These are phyloP conservation scores for Eupithecia insigniata DNA, from an alignment of 2,888 invertebrate genomes.

Conservation along the genomic window DNA sequence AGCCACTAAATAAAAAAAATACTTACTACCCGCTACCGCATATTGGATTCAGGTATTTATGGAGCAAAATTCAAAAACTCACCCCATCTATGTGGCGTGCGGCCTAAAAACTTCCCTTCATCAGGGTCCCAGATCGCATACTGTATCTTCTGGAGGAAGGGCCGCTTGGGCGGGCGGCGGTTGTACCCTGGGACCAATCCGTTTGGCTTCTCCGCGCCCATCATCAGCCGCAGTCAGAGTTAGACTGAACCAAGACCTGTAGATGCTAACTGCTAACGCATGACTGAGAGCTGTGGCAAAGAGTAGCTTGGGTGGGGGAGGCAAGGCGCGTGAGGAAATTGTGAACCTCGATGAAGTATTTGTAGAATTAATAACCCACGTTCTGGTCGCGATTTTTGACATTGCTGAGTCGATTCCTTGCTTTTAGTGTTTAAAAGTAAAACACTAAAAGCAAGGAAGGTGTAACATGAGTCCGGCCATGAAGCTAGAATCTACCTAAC, in stretches of 20 bases:
- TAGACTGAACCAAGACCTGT: constrained; percentile 12
- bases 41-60: neutral
- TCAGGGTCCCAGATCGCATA: constrained; percentile 85
- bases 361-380: neutral
- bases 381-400: neutral
- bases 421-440: no score
- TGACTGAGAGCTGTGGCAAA: constrained; percentile 10
- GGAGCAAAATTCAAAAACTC: constrained; percentile 57
- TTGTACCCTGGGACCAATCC: constrained; percentile 67
- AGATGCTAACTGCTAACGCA: constrained; percentile 3
- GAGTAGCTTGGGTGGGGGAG: constrained; percentile 9
- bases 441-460: no score
- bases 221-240: constrained; percentile 48
- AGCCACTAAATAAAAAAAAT: neutral
- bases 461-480: neutral
- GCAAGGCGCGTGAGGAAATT: neutral
- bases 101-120: constrained; percentile 85
- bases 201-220: constrained; percentile 77
- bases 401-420: neutral
- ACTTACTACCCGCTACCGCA: neutral
- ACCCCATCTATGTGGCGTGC: constrained; percentile 88
- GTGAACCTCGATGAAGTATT: constrained; percentile 6
- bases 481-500: neutral
- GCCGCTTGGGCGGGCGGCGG: constrained; percentile 71
- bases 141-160: constrained; percentile 67